phyloP scores from a whole-genome alignment of 2,113 vertebrate genomes.

The Bubo scandiacus region DNA sequence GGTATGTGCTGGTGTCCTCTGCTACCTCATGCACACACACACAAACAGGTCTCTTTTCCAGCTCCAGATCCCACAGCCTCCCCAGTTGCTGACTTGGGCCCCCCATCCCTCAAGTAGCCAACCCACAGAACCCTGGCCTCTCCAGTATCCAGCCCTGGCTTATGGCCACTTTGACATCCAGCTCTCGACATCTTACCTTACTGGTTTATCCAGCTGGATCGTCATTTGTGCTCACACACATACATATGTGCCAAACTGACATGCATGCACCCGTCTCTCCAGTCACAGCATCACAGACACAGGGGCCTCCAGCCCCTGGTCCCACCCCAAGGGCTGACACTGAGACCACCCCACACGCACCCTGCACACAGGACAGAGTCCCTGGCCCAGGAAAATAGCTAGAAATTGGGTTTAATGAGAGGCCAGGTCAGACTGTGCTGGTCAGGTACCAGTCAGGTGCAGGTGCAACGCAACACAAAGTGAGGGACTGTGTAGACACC shows the following conservation, averaged over 20 bases:
- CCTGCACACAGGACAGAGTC: background rate
- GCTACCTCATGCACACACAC: background rate
- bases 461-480: background rate
- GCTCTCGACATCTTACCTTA: background rate
- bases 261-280: background rate
- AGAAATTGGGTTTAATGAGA: background rate
- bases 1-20: background rate
- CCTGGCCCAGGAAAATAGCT: background rate
- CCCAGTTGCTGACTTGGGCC: background rate
- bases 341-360: background rate
- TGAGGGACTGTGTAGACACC: background rate
- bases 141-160: background rate
- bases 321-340: background rate
- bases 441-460: background rate
- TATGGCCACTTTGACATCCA: background rate
- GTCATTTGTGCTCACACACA: rapidly evolving
- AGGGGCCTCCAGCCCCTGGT: rapidly evolving
- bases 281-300: background rate
- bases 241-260: rapidly evolving
- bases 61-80: background rate
- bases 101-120: background rate
- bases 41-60: rapidly evolving
- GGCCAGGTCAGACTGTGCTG: background rate
- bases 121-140: background rate
- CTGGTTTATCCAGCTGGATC: background rate